Evolutionary conservation across 2,113 vertebrate genomes (phyloP).

Genomic region (Lonchura striata): DNA sequence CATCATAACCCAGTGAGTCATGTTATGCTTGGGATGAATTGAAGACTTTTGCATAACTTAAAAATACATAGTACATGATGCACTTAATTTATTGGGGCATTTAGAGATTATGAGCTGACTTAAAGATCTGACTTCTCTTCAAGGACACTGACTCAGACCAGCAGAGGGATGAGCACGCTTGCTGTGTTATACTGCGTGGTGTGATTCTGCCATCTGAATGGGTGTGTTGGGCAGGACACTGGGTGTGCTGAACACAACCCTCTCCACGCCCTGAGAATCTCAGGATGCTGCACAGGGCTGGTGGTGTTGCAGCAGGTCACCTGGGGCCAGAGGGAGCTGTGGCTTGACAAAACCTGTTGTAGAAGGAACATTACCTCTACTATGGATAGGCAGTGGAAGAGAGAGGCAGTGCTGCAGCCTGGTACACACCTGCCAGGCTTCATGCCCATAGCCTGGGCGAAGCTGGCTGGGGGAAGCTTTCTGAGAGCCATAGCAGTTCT

Average conservation of each 20-base stretch:
- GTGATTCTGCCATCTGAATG: neutral
- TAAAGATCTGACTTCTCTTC: neutral
- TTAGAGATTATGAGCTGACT: neutral
- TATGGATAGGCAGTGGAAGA: neutral
- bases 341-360: neutral
- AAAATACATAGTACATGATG: neutral
- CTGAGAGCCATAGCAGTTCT: neutral
- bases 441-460: neutral
- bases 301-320: neutral
- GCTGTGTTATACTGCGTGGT: accelerated
- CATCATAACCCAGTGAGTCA: neutral
- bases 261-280: neutral
- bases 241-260: neutral
- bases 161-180: neutral
- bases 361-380: neutral
- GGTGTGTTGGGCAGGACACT: neutral
- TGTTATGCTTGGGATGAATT: neutral
- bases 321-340: neutral
- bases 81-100: neutral
- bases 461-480: neutral
- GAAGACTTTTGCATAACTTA: neutral
- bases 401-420: neutral
- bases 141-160: neutral
- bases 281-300: neutral
- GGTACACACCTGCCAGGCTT: neutral